phyloP scores from a whole-genome alignment of 2,113 vertebrate genomes.

The Mormoops blainvillei region DNA sequence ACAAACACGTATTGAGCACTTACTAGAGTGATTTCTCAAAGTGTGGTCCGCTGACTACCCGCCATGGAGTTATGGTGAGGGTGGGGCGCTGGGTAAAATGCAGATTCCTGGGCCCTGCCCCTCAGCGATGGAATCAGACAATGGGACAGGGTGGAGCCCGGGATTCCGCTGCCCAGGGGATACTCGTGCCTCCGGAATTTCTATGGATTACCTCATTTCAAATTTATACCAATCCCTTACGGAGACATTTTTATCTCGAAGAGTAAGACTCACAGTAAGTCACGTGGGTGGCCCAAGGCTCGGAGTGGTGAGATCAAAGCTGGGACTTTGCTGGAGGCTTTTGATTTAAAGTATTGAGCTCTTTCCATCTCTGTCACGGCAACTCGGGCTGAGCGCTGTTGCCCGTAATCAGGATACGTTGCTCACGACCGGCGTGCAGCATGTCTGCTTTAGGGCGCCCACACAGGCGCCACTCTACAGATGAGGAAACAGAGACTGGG shows the following conservation, averaged over 20 bases:
- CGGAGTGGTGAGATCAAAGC: background rate
- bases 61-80: background rate
- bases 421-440: background rate
- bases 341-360: background rate
- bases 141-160: background rate
- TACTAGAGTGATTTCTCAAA: background rate
- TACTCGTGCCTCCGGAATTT: background rate
- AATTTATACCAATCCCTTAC: background rate
- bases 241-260: background rate
- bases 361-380: background rate
- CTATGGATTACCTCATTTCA: background rate
- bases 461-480: background rate
- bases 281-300: background rate
- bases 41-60: background rate
- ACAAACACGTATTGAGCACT: background rate
- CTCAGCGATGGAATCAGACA: background rate
- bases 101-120: background rate
- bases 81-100: background rate
- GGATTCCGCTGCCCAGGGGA: background rate
- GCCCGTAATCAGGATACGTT: background rate
- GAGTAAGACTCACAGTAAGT: slow-evolving; percentile 27
- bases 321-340: background rate
- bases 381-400: background rate
- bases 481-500: background rate
- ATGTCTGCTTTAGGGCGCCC: background rate